phyloP scores from a whole-genome alignment of 2,797 vertebrate species.

The Capromys pilorides region DNA sequence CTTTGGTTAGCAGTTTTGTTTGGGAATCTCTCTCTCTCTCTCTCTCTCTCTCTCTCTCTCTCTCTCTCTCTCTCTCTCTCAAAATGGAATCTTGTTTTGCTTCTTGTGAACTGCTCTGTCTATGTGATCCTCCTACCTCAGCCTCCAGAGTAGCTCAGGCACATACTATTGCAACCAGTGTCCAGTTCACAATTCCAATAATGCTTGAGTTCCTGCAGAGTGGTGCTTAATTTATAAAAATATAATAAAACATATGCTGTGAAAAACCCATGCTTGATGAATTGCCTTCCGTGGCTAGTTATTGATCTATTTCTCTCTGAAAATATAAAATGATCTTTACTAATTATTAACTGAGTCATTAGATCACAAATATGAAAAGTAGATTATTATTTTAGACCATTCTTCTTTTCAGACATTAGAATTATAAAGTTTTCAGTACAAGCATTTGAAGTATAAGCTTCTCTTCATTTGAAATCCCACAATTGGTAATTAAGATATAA shows the following conservation, averaged over 20 bases:
- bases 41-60: not conserved
- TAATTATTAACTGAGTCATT: constrained; percentile 15
- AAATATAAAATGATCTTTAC: not conserved
- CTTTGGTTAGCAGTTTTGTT: constrained; percentile 25
- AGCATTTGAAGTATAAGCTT: not conserved
- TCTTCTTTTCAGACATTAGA: constrained; percentile 14
- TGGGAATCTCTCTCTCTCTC: not conserved
- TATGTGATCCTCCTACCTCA: not conserved
- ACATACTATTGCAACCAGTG: not conserved
- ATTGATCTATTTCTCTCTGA: not conserved
- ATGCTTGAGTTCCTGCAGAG: constrained; percentile 30
- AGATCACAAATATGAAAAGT: not conserved
- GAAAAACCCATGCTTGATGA: constrained; percentile 13
- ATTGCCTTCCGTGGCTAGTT: constrained; percentile 24
- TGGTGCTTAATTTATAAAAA: not conserved
- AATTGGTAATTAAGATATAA: constrained; percentile 6
- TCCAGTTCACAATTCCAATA: constrained; percentile 12
- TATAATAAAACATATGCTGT: not conserved
- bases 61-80: not conserved
- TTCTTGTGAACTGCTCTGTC: not conserved
- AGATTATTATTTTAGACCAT: not conserved
- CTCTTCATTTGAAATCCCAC: constrained; percentile 24
- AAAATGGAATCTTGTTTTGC: not conserved
- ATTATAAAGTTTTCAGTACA: not conserved
- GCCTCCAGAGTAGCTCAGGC: not conserved